A percentile compares a stretch with the other conserved stretches of the same genome.
phyloP scores from a whole-genome alignment of 2,797 vertebrate genomes.

The Squalus acanthias region DNA sequence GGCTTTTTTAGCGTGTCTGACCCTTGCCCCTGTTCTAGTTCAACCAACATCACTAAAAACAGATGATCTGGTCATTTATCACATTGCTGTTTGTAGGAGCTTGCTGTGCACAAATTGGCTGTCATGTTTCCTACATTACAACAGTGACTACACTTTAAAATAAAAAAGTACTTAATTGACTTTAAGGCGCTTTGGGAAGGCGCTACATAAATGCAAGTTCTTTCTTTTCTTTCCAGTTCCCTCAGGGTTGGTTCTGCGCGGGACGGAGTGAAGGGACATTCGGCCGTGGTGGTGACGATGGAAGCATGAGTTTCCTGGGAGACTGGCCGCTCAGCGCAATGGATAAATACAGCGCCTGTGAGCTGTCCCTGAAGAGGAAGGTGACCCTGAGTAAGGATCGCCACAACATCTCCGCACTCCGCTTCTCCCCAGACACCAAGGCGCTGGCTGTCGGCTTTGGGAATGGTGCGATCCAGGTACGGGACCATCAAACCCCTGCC shows the following conservation, averaged over 20 bases:
- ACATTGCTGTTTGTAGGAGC: too few species aligned
- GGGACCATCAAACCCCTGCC: too few species aligned
- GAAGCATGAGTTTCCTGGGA: background rate
- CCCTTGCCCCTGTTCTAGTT: too few species aligned
- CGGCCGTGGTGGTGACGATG: background rate
- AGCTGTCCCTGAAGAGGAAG: background rate
- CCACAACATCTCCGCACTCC: background rate
- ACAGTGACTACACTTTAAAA: too few species aligned
- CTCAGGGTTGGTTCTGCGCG: background rate
- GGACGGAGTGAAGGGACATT: too few species aligned
- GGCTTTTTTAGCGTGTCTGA: too few species aligned
- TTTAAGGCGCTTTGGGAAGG: too few species aligned
- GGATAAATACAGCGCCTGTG: background rate
- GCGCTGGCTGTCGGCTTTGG: conserved; percentile 18
- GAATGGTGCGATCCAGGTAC: background rate
- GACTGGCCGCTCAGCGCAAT: background rate
- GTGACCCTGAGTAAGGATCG: background rate
- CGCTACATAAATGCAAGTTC: background rate
- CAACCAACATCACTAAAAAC: too few species aligned
- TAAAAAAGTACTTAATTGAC: too few species aligned
- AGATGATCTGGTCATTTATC: too few species aligned
- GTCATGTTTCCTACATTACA: too few species aligned
- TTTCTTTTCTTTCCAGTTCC: background rate
- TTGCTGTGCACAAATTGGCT: too few species aligned
- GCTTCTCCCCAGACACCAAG: background rate